Evolutionary conservation across 1,140 invertebrate genomes (phyloP).

Genomic region (Ladona fulva): DNA sequence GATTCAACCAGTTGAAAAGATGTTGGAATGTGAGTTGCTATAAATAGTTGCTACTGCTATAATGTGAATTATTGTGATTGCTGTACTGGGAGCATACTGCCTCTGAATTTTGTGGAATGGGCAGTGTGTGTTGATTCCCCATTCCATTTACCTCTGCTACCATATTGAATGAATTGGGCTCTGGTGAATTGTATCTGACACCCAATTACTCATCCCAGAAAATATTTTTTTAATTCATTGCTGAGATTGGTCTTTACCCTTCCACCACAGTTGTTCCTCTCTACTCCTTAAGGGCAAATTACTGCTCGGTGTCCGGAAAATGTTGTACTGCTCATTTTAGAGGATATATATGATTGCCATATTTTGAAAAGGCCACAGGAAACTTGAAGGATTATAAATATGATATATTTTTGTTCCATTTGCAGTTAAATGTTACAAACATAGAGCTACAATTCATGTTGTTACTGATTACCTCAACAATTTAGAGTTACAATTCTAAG

Average conservation of each 20-base stretch:
- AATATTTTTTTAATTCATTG: too few relatives aligned
- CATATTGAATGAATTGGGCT: too few relatives aligned
- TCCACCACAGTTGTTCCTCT: conserved; percentile 1
- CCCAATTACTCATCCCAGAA: too few relatives aligned
- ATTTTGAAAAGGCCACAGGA: background rate
- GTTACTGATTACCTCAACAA: background rate
- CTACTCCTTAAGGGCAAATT: background rate
- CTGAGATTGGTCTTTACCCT: too few relatives aligned
- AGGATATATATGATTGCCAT: background rate
- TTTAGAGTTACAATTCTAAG: background rate
- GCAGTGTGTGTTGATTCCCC: too few relatives aligned
- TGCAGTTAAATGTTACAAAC: background rate
- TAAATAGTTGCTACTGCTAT: background rate
- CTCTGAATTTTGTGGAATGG: background rate
- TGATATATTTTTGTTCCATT: conserved; percentile 10
- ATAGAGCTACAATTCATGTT: background rate
- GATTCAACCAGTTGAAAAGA: background rate
- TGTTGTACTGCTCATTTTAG: background rate
- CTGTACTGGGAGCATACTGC: background rate
- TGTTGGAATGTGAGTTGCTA: background rate
- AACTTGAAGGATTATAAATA: background rate
- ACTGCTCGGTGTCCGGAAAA: background rate
- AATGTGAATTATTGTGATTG: background rate
- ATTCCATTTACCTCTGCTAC: too few relatives aligned
- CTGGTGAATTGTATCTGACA: too few relatives aligned